Conservation (phyloP, 2,113 vertebrate genomes). For the Nycticryphes semicollaris region DNA sequence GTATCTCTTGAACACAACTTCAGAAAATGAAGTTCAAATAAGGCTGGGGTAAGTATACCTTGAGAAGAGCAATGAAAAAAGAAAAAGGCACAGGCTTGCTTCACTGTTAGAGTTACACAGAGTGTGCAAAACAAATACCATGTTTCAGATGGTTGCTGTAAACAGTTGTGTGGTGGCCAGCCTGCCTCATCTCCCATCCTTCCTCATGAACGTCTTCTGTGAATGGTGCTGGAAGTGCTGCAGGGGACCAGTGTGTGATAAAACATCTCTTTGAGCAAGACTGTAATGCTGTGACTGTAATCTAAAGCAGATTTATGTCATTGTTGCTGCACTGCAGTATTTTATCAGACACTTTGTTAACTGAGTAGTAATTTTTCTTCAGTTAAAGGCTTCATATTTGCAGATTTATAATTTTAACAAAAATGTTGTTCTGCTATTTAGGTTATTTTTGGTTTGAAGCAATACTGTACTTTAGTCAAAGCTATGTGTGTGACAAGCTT, state of each 20-base stretch:
- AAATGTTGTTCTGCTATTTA: fast-evolving
- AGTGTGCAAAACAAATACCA: not conserved
- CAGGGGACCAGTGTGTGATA: not conserved
- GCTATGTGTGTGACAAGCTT: not conserved
- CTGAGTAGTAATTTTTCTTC: not conserved
- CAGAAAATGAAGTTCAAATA: not conserved
- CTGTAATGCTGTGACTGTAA: not conserved
- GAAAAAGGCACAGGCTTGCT: not conserved
- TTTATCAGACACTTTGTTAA: not conserved
- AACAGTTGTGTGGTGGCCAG: not conserved
- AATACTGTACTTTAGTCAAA: not conserved
- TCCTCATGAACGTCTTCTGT: not conserved
- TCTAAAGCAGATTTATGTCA: not conserved
- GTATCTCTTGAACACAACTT: not conserved
- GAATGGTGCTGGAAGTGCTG: not conserved
- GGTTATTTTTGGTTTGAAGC: not conserved
- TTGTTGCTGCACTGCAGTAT: not conserved
- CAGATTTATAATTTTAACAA: not conserved
- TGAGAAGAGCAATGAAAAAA: not conserved
- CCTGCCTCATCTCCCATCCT: not conserved
- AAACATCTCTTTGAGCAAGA: not conserved
- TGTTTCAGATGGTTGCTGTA: not conserved
- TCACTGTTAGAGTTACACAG: not conserved
- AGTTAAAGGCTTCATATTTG: not conserved
- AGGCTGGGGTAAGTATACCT: not conserved